Evolutionary conservation across 2,888 invertebrate genomes (phyloP), one percentile per base, ranked within the genome.

Genomic region (Pseudococcus longispinus): DNA sequence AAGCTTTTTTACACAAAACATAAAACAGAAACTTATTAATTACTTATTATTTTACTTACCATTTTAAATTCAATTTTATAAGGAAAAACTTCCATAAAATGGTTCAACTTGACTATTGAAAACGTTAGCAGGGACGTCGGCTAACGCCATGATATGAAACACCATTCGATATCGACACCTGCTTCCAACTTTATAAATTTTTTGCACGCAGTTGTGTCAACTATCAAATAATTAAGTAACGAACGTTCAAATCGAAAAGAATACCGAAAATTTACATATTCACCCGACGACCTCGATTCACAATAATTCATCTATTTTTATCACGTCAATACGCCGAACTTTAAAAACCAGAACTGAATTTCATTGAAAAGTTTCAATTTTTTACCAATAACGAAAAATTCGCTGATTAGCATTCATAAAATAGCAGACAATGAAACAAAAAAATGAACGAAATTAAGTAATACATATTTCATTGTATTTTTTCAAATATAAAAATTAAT

Each of bases 401-500:
- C 9, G 9, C 37, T 4, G 9, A 37, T 37, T 37, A 9, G 8
- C 9, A n/a, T 6, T 37, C 37, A 37, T 8, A 37, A 37, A 37
- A 13, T 13, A 13, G 55, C 0, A 55, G n/a, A 15, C 5, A n/a
- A 55, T 5, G n/a, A 23, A n/a, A 23, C 15, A 80, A 80, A 37
- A 80, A 42, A 11, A 20, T 20, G 42, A 37, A 74, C 37, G 4
- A 18, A 42, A n/a, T 20, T 20, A 80, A 37, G 23, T 80, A 80
- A 80, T 37, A 42, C 42, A 37, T 77, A 37, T 32, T 80, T 20
- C 42, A 37, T 42, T 42, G 42, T 80, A 42, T 80, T 42, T 80
- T 74, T 42, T 42, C 77, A 80, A 42, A 26, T 77, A 77, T 80
- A 80, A 80, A 70, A 80, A 80, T 80, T 42, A 20, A 80, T 80